These are phyloP conservation scores for Cybosia mesomella DNA, from an alignment of 2,888 invertebrate species.

Conservation along the genomic window DNA sequence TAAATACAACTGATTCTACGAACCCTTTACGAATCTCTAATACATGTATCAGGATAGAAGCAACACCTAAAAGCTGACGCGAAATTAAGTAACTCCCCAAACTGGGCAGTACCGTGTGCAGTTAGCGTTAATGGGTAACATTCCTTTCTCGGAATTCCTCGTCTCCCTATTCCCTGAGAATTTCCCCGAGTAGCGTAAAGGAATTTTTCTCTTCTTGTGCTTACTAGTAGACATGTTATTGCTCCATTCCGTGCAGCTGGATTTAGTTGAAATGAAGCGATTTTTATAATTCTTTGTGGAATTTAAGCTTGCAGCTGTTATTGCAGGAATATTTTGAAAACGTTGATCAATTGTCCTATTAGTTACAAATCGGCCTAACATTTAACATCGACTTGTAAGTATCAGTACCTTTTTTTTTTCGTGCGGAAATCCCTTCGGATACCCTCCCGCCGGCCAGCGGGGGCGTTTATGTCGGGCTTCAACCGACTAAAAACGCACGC, in stretches of 20 bases:
- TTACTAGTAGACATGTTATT: constrained; percentile 42
- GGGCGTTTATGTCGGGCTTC: too few species aligned
- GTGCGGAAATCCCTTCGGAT: too few species aligned
- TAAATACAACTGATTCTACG: background rate
- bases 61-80: constrained; percentile 53
- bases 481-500: too few species aligned
- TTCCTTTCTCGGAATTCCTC: constrained; percentile 58
- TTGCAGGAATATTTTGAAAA: background rate
- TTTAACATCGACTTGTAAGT: background rate
- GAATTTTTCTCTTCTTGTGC: constrained; percentile 47
- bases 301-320: background rate
- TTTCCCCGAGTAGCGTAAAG: constrained; percentile 40
- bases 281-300: background rate
- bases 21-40: constrained; percentile 30
- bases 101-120: constrained; percentile 61
- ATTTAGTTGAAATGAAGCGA: constrained; percentile 24
- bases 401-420: too few species aligned
- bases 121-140: constrained; percentile 67
- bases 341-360: background rate
- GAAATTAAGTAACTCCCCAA: constrained; percentile 64
- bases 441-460: too few species aligned
- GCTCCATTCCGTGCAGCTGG: constrained; percentile 41
- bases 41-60: constrained; percentile 30
- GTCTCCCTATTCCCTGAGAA: constrained; percentile 49
- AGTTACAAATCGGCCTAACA: background rate